phyloP scores from a whole-genome alignment of 2,113 vertebrate species.

The Nanorana parkeri region DNA sequence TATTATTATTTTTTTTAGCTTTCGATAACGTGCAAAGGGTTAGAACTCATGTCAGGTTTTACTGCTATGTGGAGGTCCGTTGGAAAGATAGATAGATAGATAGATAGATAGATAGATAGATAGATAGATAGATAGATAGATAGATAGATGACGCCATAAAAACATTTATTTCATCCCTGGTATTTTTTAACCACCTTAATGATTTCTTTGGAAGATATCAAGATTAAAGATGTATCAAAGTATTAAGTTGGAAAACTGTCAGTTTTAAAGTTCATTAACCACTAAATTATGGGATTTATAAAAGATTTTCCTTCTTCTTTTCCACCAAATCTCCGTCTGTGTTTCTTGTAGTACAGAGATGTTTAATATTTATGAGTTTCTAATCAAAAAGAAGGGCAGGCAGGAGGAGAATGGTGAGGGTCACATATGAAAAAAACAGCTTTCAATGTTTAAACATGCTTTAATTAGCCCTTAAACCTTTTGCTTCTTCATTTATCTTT shows the following conservation, averaged over 20 bases:
- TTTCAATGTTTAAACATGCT: slow-evolving; percentile 15
- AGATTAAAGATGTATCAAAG: slow-evolving; percentile 43
- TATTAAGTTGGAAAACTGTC: slow-evolving; percentile 36
- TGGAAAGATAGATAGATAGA: too few species aligned
- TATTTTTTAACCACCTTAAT: slow-evolving; percentile 2
- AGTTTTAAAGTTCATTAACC: slow-evolving; percentile 50
- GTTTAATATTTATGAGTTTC: slow-evolving; percentile 33
- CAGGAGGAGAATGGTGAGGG: too few species aligned
- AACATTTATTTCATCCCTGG: neutral
- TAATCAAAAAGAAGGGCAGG: slow-evolving; percentile 29
- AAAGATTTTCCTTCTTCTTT: slow-evolving; percentile 9
- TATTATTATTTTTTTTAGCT: too few species aligned
- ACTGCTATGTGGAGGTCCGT: too few species aligned
- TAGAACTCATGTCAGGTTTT: too few species aligned
- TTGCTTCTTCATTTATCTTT: neutral
- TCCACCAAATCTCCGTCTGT: neutral
- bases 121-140: neutral
- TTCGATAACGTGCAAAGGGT: too few species aligned
- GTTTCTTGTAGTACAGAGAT: neutral
- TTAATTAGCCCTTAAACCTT: neutral
- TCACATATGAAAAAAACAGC: neutral
- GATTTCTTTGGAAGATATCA: slow-evolving; percentile 16
- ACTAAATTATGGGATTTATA: slow-evolving; percentile 27
- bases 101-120: neutral
- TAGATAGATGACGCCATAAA: neutral